Percentiles rank a stretch among this genome's conserved stretches.
Evolutionary conservation across 2,888 invertebrate genomes (phyloP).

Genomic region (Busseola fusca): DNA sequence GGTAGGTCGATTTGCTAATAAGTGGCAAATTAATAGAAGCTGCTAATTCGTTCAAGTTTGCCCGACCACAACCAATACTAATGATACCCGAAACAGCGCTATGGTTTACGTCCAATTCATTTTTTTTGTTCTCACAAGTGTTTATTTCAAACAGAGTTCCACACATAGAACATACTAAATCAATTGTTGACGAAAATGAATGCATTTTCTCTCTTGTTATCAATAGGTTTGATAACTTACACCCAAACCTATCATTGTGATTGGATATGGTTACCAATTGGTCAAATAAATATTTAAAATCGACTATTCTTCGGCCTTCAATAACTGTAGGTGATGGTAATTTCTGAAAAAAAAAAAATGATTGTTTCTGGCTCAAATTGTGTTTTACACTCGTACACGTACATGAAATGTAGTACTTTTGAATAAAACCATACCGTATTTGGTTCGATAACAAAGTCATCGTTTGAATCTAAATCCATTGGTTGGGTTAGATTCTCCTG

Average conservation of each 20-base stretch:
- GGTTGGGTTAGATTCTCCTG: too few relatives aligned
- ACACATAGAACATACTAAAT: neutral
- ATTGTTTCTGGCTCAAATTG: neutral
- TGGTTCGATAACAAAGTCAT: neutral
- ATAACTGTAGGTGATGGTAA: neutral
- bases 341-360: neutral
- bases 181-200: neutral
- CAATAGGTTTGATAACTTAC: neutral
- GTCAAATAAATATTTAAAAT: neutral
- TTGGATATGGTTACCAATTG: neutral
- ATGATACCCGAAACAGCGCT: neutral
- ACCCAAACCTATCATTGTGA: neutral
- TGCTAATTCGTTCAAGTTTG: neutral
- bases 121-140: neutral
- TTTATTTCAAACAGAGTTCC: neutral
- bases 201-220: neutral
- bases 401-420: too few relatives aligned
- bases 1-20: neutral
- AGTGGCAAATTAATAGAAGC: neutral
- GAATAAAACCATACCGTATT: neutral
- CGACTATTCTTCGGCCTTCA: neutral
- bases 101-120: neutral
- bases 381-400: too few relatives aligned
- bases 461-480: neutral
- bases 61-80: neutral